These are phyloP conservation scores for Kryptolebias marmoratus DNA, from an alignment of 2,113 vertebrate species.

Conservation along the genomic window DNA sequence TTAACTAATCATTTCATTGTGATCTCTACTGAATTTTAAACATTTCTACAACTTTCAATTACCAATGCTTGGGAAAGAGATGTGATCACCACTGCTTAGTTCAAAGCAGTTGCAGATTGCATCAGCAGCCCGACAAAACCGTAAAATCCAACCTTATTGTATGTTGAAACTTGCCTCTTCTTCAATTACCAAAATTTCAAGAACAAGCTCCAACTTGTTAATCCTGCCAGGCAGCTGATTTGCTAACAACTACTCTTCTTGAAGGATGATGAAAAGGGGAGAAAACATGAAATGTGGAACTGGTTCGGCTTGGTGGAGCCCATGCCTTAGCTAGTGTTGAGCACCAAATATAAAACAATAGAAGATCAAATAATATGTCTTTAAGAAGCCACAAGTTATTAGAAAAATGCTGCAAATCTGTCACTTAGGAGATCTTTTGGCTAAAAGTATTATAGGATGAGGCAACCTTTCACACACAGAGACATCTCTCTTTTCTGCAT, in stretches of 20 bases:
- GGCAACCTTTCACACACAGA: neutral
- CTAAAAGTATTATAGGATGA: neutral
- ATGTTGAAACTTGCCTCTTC: slow-evolving; percentile 1
- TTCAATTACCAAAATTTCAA: slow-evolving; percentile 41
- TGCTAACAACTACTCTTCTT: slow-evolving; percentile 46
- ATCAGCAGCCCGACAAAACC: slow-evolving; percentile 27
- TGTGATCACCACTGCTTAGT: slow-evolving; percentile 33
- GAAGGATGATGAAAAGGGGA: slow-evolving; percentile 49
- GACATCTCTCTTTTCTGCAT: too few species aligned
- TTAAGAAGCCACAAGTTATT: neutral
- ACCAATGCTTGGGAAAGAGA: slow-evolving; percentile 18
- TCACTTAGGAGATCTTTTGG: too few species aligned
- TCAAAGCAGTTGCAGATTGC: slow-evolving; percentile 25
- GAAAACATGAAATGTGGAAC: neutral
- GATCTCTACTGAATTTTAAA: slow-evolving; percentile 6
- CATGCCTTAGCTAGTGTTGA: neutral
- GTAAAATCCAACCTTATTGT: slow-evolving; percentile 20
- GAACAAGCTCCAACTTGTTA: slow-evolving; percentile 36
- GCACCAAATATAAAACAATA: neutral
- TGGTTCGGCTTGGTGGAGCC: neutral
- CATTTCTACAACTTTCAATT: slow-evolving; percentile 23
- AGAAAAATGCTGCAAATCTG: neutral
- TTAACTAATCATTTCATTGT: neutral
- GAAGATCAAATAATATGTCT: neutral
- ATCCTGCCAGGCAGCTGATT: slow-evolving; percentile 59